Evolutionary conservation across 2,113 vertebrate genomes (phyloP), one percentile per base, ranked within the genome.

Genomic region (Leucopsar rothschildi): DNA sequence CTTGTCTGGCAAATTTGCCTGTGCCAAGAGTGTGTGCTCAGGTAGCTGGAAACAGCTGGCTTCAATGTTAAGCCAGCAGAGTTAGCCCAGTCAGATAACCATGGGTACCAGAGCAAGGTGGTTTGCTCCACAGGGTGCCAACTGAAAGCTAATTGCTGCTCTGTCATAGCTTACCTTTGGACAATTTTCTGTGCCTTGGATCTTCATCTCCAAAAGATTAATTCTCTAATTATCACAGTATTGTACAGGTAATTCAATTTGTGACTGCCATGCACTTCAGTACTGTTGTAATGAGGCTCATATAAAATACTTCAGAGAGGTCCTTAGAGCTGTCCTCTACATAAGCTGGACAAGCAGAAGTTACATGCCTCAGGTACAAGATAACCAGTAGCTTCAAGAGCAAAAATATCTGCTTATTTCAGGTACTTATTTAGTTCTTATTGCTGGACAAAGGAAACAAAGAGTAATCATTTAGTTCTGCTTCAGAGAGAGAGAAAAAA

Each of bases 191-290:
- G 59, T 69, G 75, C 50, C 52, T 85, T 65, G 71, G 49, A 44
- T 57, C 53, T 60, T 76, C 65, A 56, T 40, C 44, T 75, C 33
- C 31, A 85, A 84, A 86, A 86, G 20, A 49, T 37, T 65, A 91
- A 59, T 77, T 91, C 33, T 49, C 27, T 71, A 82, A 83, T 94
- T 90, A 82, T 47, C 60, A 60, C 29, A 63, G 28, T 31, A 64
- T 64, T 75, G 20, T 60, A 64, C 39, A 78, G 44, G 68, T 45
- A 90, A 86, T 86, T 84, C 52, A 66, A 37, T 86, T 70, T 66
- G 66, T 47, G 57, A 73, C 31, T 84, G 53, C 23, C 52, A 44
- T 23, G 47, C 17, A 50, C 44, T 86, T 66, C 35, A 25, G 44
- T 71, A 63, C 8, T 44, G 10, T 66, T 59, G 72, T 60, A 91